These are phyloP conservation scores for Philhelius pedissequus DNA, from an alignment of 2,888 invertebrate species.

Conservation along the genomic window DNA sequence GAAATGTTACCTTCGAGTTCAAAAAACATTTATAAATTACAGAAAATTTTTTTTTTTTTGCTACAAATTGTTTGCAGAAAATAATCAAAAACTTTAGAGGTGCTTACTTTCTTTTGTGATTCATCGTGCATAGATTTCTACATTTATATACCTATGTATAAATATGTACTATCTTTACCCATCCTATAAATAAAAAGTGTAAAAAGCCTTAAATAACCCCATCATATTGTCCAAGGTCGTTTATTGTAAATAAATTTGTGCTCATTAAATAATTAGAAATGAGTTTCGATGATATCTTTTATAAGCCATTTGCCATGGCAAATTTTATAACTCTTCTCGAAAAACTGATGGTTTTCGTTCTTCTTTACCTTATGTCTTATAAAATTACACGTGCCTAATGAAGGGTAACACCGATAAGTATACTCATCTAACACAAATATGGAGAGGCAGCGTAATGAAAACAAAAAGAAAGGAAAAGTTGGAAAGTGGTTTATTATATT, in stretches of 20 bases:
- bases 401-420: slow-evolving; percentile 39
- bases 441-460: slow-evolving; percentile 25
- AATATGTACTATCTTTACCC: background rate
- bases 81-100: too few relatives aligned
- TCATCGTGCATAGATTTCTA: too few relatives aligned
- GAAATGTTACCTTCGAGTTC: too few relatives aligned
- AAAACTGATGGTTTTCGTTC: slow-evolving; percentile 1
- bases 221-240: background rate
- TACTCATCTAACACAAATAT: slow-evolving; percentile 43
- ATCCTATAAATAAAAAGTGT: background rate
- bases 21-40: too few relatives aligned
- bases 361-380: slow-evolving; percentile 23
- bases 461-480: slow-evolving; percentile 30
- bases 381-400: slow-evolving; percentile 38
- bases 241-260: slow-evolving; percentile 21
- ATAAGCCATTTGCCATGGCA: slow-evolving; percentile 38
- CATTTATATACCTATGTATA: too few relatives aligned
- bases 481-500: slow-evolving; percentile 18
- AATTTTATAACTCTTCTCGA: slow-evolving; percentile 39
- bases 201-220: background rate
- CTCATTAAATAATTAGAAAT: slow-evolving; percentile 44
- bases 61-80: too few relatives aligned
- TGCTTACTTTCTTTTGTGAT: too few relatives aligned
- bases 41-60: too few relatives aligned
- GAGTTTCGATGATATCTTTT: slow-evolving; percentile 39